Evolutionary conservation across 2,888 invertebrate species (phyloP).

Genomic region (Eupeodes latifasciatus): DNA sequence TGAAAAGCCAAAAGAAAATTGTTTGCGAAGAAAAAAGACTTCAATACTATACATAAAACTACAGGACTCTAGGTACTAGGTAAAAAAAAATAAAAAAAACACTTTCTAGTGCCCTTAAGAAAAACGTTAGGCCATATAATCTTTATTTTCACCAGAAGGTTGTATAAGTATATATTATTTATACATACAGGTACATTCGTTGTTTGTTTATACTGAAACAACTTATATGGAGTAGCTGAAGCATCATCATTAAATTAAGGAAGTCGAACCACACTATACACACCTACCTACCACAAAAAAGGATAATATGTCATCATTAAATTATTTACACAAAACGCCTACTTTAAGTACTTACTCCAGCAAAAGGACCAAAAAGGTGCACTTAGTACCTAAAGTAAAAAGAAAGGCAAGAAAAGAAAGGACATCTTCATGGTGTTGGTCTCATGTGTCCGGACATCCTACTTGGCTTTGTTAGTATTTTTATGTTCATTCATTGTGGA

Average conservation of each 20-base stretch:
- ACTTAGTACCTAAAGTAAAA: neutral
- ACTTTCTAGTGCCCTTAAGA: slow-evolving; percentile 57
- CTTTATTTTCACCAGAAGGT: slow-evolving; percentile 24
- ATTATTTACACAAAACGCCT: slow-evolving; percentile 75
- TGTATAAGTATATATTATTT: neutral
- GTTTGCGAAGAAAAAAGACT: slow-evolving; percentile 9
- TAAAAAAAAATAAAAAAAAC: neutral
- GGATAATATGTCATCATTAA: slow-evolving; percentile 75
- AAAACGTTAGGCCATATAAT: slow-evolving; percentile 53
- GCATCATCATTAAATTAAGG: slow-evolving; percentile 63
- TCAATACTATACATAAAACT: slow-evolving; percentile 10
- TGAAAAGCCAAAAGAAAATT: slow-evolving; percentile 36
- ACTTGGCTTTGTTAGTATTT: slow-evolving; percentile 49
- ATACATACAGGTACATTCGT: slow-evolving; percentile 20
- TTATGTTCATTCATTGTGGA: slow-evolving; percentile 45
- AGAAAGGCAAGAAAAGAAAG: slow-evolving; percentile 45
- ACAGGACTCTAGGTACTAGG: neutral
- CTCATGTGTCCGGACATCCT: slow-evolving; percentile 76
- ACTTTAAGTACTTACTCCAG: slow-evolving; percentile 54
- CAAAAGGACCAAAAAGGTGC: slow-evolving; percentile 56
- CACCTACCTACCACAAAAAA: slow-evolving; percentile 27
- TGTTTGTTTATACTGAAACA: slow-evolving; percentile 66
- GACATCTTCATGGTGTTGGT: slow-evolving; percentile 49
- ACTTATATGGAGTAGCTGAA: slow-evolving; percentile 39
- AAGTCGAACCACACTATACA: slow-evolving; percentile 40